phyloP scores from a whole-genome alignment of 2,113 vertebrate species.

The Saccopteryx bilineata region DNA sequence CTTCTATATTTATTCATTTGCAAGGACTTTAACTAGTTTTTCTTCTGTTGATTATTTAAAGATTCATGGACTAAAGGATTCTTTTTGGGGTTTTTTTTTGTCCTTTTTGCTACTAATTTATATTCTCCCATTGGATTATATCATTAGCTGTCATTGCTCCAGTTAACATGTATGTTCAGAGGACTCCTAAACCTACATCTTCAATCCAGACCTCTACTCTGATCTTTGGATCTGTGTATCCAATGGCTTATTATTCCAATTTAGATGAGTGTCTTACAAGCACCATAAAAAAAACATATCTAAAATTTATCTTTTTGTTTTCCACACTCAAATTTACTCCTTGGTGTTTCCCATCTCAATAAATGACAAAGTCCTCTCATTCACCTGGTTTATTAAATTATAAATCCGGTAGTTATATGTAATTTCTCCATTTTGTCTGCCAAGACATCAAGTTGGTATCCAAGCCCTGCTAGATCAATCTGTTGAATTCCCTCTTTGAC shows the following conservation, averaged over 20 bases:
- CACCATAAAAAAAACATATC: not conserved
- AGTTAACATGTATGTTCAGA: not conserved
- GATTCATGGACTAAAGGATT: not conserved
- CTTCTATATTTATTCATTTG: not conserved
- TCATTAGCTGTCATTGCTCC: not conserved
- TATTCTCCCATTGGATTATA: not conserved
- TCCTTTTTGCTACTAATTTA: constrained; percentile 2
- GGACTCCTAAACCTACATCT: not conserved
- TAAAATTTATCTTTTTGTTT: not conserved
- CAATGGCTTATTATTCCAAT: not conserved
- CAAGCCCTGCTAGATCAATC: not conserved
- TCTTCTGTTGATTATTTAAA: not conserved
- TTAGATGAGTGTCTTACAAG: not conserved
- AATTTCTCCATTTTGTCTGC: constrained; percentile 11
- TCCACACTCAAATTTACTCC: not conserved
- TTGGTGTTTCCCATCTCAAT: not conserved
- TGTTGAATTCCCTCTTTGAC: constrained; percentile 1
- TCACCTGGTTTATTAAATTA: not conserved
- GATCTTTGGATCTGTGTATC: not conserved
- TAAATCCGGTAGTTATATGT: not conserved
- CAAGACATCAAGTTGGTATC: not conserved
- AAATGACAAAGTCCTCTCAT: not conserved
- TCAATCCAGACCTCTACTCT: not conserved
- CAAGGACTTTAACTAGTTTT: not conserved
- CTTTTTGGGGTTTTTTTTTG: not conserved